These are phyloP conservation scores for Drosophila yooni DNA, from an alignment of 2,888 invertebrate species.

Conservation along the genomic window DNA sequence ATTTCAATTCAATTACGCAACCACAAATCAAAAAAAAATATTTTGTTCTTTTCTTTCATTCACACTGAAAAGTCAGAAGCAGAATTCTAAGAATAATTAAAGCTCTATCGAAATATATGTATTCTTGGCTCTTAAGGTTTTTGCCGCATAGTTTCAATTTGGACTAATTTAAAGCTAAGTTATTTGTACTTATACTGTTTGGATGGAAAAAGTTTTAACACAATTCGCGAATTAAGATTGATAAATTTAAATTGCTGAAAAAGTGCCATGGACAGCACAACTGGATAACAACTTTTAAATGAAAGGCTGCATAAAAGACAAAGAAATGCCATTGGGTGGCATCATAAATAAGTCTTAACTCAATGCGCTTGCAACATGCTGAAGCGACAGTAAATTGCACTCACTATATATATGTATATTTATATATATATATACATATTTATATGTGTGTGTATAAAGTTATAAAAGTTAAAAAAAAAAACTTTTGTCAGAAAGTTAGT, in stretches of 20 bases:
- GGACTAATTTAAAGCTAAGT: not conserved
- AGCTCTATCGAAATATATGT: not conserved
- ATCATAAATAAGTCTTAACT: constrained; percentile 21
- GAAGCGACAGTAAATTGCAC: constrained; percentile 39
- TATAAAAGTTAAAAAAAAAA: constrained; percentile 17
- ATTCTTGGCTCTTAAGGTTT: not conserved
- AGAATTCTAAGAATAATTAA: not conserved
- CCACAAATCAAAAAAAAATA: not conserved
- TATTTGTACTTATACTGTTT: not conserved
- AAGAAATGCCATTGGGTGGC: not conserved
- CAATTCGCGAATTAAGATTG: not conserved
- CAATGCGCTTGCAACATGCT: constrained; percentile 2
- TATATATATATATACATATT: not conserved
- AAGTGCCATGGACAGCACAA: not conserved
- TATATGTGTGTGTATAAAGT: not conserved
- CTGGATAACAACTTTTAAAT: not conserved
- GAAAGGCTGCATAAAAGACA: not conserved
- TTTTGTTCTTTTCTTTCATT: not conserved
- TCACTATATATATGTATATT: constrained; percentile 2
- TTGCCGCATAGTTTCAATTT: not conserved
- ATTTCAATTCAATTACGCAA: not conserved
- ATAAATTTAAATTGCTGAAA: not conserved
- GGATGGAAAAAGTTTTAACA: not conserved
- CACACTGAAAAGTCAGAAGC: not conserved
- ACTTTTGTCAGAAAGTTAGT: constrained; percentile 27